A percentile compares a stretch with the other conserved stretches of the same genome.
phyloP scores from a whole-genome alignment of 2,888 invertebrate species.

The Hymenopus coronatus region DNA sequence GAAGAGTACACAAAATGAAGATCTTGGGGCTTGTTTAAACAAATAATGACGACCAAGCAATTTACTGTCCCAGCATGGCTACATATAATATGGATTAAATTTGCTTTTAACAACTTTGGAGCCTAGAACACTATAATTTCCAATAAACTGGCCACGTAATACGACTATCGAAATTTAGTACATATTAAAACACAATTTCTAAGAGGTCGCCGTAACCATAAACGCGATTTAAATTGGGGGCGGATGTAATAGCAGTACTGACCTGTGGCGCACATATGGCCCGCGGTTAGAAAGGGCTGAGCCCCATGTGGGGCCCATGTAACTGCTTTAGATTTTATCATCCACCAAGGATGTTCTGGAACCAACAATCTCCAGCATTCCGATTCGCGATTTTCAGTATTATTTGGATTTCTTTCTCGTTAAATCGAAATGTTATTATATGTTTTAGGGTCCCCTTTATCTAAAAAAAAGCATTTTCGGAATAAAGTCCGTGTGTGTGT shows the following conservation, averaged over 20 bases:
- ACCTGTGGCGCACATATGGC: background rate
- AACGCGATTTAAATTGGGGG: background rate
- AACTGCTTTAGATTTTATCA: background rate
- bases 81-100: slow-evolving; percentile 16
- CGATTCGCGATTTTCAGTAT: no score
- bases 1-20: background rate
- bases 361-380: no score
- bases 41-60: slow-evolving; percentile 2
- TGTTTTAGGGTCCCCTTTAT: no score
- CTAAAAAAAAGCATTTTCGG: no score
- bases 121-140: background rate
- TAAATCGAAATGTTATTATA: no score
- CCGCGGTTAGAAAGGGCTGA: no score
- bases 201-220: background rate
- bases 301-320: background rate
- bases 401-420: no score
- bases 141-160: background rate
- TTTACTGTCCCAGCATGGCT: background rate
- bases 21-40: background rate
- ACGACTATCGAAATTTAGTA: background rate
- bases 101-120: slow-evolving; percentile 18
- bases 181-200: slow-evolving; percentile 12
- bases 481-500: no score
- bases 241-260: background rate
- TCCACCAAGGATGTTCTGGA: background rate